phyloP scores from a whole-genome alignment of 2,797 vertebrate species.

The Falco peregrinus region DNA sequence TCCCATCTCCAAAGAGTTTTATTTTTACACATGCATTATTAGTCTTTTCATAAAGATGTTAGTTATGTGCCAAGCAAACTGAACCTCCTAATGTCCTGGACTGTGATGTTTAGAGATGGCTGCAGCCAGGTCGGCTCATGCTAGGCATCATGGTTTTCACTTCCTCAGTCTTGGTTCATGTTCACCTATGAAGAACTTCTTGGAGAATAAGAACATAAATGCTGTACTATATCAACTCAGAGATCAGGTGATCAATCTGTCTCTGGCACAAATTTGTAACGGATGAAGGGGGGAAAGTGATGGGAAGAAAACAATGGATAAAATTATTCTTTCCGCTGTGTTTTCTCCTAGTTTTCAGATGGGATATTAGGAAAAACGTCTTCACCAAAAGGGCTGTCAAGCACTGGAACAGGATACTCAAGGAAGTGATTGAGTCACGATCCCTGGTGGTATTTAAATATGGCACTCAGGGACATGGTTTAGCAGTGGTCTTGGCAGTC shows the following conservation, averaged over 20 bases:
- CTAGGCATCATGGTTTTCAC: not conserved
- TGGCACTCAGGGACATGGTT: no score
- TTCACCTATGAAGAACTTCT: not conserved
- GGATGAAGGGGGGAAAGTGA: not conserved
- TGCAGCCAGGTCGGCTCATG: rapidly evolving
- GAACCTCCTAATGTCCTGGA: not conserved
- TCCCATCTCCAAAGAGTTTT: not conserved
- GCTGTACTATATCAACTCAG: not conserved
- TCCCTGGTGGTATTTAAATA: no score
- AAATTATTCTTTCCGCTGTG: not conserved
- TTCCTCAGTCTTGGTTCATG: not conserved
- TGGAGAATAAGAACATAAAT: not conserved
- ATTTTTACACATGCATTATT: not conserved
- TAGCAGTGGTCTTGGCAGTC: no score
- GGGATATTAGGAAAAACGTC: no score
- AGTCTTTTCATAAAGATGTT: not conserved
- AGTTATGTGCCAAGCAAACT: not conserved
- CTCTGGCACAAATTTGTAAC: not conserved
- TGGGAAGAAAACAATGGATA: not conserved
- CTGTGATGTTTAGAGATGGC: not conserved
- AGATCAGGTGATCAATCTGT: not conserved
- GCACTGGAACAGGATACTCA: no score
- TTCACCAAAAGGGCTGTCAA: no score
- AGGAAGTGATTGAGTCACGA: no score
- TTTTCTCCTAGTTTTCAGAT: not conserved